phyloP scores from a whole-genome alignment of 2,888 invertebrate species.

The Xestoiulus laeticollis region DNA sequence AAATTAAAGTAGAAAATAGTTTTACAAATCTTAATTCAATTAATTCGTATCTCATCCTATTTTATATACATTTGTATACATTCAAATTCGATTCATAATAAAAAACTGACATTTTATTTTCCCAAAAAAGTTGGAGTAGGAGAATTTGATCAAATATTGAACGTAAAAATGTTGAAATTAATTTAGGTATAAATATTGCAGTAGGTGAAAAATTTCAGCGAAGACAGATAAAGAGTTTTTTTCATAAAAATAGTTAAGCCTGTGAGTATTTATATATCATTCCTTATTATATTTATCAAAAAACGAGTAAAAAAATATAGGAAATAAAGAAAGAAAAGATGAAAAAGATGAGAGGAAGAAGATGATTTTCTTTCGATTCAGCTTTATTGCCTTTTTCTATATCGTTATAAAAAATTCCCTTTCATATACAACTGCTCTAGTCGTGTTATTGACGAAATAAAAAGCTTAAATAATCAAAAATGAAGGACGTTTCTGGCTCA shows the following conservation, averaged over 20 bases:
- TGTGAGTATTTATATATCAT: not conserved
- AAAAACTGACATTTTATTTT: no score
- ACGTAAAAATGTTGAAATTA: no score
- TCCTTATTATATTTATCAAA: not conserved
- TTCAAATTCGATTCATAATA: no score
- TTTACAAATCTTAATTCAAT: no score
- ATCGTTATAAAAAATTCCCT: not conserved
- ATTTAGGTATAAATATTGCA: not conserved
- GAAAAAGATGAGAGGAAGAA: not conserved
- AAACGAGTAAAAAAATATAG: not conserved
- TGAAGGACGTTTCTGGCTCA: slow-evolving; percentile 28
- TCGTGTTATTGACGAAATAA: slow-evolving; percentile 37
- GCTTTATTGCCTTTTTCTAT: not conserved
- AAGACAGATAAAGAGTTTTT: not conserved
- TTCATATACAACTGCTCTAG: not conserved
- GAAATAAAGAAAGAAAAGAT: not conserved
- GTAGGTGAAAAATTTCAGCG: not conserved
- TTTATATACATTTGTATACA: no score
- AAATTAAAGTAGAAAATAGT: no score
- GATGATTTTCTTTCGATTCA: slow-evolving; percentile 41
- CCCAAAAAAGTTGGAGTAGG: no score
- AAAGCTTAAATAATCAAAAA: slow-evolving; percentile 25
- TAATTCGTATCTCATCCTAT: no score
- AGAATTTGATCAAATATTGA: no score
- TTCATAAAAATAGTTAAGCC: not conserved